Evolutionary conservation across 2,113 vertebrate genomes (phyloP).

Genomic region (Hippocampus comes): DNA sequence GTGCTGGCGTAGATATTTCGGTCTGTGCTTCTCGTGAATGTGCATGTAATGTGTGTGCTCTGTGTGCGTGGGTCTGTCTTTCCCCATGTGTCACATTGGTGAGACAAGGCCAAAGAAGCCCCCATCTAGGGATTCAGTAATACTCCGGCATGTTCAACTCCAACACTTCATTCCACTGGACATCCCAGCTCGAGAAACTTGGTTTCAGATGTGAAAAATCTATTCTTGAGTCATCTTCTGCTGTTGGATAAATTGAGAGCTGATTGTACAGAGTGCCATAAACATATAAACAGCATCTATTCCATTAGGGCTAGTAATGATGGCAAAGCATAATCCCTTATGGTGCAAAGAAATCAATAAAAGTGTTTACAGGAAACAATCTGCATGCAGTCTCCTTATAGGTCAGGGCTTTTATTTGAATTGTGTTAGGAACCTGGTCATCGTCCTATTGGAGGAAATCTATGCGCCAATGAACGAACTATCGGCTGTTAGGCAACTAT

Average conservation of each 20-base stretch:
- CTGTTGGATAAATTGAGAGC: slow-evolving; percentile 4
- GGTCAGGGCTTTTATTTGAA: slow-evolving; percentile 13
- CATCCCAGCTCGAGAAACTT: slow-evolving; percentile 23
- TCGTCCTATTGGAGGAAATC: not conserved
- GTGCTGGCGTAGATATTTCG: slow-evolving; percentile 29
- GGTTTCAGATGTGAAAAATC: slow-evolving; percentile 6
- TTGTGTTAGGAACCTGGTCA: not conserved
- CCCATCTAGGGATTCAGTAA: slow-evolving; percentile 21
- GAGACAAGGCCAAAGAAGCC: slow-evolving; percentile 55
- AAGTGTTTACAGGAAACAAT: slow-evolving; percentile 1
- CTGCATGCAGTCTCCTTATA: slow-evolving; percentile 26
- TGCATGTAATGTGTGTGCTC: slow-evolving; percentile 12
- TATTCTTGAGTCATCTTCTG: not conserved
- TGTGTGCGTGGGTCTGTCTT: slow-evolving; percentile 20
- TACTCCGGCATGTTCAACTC: slow-evolving; percentile 27
- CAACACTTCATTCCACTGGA: slow-evolving; percentile 23
- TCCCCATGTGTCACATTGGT: slow-evolving; percentile 61
- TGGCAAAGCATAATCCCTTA: slow-evolving; percentile 21
- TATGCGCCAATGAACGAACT: too few species aligned
- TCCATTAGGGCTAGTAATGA: slow-evolving; percentile 36
- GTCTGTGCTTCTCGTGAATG: slow-evolving; percentile 17
- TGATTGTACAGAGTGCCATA: slow-evolving; percentile 9
- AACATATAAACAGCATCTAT: slow-evolving; percentile 19
- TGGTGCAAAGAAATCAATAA: slow-evolving; percentile 32
- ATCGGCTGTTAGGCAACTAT: not conserved